Conservation (phyloP, 2,888 invertebrate species). For the Sarcophaga variegata region DNA sequence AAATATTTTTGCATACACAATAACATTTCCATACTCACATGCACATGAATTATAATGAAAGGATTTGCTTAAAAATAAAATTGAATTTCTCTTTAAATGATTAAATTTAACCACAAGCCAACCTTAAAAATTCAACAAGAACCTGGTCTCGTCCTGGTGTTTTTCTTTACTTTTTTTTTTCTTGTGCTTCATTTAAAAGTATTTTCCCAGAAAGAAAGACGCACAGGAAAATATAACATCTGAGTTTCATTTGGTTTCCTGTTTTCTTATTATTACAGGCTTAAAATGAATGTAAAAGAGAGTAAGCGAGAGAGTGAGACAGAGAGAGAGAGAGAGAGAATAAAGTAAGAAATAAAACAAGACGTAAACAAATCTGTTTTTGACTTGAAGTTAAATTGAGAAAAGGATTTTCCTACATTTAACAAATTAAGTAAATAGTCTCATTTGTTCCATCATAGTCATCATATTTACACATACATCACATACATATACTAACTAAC, state of each 20-base stretch:
- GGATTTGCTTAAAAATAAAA: slow-evolving; percentile 19
- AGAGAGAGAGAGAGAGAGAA: background rate
- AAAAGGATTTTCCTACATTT: slow-evolving; percentile 67
- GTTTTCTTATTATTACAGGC: background rate
- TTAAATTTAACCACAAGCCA: slow-evolving; percentile 64
- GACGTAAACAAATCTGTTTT: slow-evolving; percentile 68
- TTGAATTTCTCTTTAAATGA: slow-evolving; percentile 65
- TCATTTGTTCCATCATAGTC: slow-evolving; percentile 64
- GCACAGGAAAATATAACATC: slow-evolving; percentile 30
- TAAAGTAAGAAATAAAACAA: slow-evolving; percentile 33
- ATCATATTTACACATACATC: slow-evolving; percentile 54
- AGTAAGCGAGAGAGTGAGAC: background rate
- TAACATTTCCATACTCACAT: background rate
- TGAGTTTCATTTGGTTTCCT: slow-evolving; percentile 27
- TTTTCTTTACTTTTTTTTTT: slow-evolving; percentile 19
- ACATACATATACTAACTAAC: background rate
- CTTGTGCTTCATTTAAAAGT: background rate
- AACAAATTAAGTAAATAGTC: slow-evolving; percentile 70
- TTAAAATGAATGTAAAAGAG: background rate
- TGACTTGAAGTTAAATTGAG: slow-evolving; percentile 68
- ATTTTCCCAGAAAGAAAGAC: slow-evolving; percentile 17
- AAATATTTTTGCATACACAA: background rate
- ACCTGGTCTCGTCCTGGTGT: slow-evolving; percentile 41
- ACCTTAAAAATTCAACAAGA: slow-evolving; percentile 51
- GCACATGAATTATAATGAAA: slow-evolving; percentile 27